Percentiles rank a stretch among this genome's conserved stretches.
These are phyloP conservation scores for Crypturellus tataupa DNA, from an alignment of 2,797 vertebrate species.

Conservation along the genomic window DNA sequence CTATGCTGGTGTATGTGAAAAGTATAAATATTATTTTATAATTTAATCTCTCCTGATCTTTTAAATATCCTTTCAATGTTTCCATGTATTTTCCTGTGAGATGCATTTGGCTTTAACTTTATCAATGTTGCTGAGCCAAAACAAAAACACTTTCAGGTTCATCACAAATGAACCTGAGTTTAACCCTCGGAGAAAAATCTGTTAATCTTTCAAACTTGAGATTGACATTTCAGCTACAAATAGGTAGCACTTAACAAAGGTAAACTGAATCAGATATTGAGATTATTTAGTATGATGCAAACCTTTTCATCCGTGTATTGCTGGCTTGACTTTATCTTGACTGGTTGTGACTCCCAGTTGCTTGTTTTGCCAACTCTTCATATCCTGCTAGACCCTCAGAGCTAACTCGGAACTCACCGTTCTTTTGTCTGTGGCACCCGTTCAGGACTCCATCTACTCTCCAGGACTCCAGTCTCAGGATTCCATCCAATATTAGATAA, in stretches of 20 bases:
- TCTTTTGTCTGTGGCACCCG: neutral
- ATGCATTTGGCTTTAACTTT: slow-evolving; percentile 27
- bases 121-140: slow-evolving; percentile 16
- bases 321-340: slow-evolving; percentile 53
- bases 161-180: neutral
- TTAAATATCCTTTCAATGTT: slow-evolving; percentile 75
- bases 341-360: slow-evolving; percentile 53
- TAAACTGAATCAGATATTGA: neutral
- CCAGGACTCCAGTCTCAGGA: too few relatives aligned
- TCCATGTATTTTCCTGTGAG: slow-evolving; percentile 66
- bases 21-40: slow-evolving; percentile 80
- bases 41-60: slow-evolving; percentile 78
- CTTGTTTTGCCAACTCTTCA: neutral
- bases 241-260: slow-evolving; percentile 34
- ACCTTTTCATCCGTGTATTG: slow-evolving; percentile 39
- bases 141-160: neutral
- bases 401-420: neutral
- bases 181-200: neutral
- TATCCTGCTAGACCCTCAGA: neutral
- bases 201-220: neutral
- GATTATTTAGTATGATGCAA: neutral
- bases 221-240: neutral
- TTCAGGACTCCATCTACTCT: neutral
- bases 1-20: slow-evolving; percentile 65
- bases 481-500: neutral